These are phyloP conservation scores for Drosophila albomicans DNA, from an alignment of 1,140 invertebrate species.

Conservation along the genomic window DNA sequence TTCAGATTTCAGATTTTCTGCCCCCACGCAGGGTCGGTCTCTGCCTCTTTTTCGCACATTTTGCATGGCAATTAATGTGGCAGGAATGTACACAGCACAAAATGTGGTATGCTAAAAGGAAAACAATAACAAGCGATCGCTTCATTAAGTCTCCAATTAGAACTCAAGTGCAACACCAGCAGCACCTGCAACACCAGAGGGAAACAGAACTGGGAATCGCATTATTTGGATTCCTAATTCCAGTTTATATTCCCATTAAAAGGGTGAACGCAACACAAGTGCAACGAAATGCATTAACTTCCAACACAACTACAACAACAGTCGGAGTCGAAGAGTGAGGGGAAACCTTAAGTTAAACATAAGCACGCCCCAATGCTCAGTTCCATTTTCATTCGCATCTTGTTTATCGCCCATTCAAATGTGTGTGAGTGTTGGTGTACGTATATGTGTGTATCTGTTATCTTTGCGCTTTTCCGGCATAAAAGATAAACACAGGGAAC, in stretches of 20 bases:
- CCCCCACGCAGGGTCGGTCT: neutral
- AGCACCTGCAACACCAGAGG: neutral
- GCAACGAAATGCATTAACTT: slow-evolving; percentile 67
- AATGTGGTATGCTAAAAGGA: slow-evolving; percentile 18
- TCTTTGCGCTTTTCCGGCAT: slow-evolving; percentile 73
- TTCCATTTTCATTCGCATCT: slow-evolving; percentile 48
- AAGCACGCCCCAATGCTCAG: slow-evolving; percentile 69
- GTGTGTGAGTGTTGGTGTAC: slow-evolving; percentile 7
- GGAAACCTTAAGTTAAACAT: slow-evolving; percentile 65
- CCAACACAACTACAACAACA: slow-evolving; percentile 29
- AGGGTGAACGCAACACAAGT: slow-evolving; percentile 52
- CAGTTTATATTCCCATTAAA: slow-evolving; percentile 63
- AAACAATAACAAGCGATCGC: slow-evolving; percentile 22
- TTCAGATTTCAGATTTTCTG: neutral
- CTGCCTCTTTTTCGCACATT: neutral
- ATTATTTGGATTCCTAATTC: slow-evolving; percentile 57
- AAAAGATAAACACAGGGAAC: slow-evolving; percentile 69
- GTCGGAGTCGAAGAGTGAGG: slow-evolving; percentile 6
- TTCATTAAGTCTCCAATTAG: slow-evolving; percentile 49
- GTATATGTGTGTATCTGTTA: slow-evolving; percentile 47
- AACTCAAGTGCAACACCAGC: slow-evolving; percentile 49
- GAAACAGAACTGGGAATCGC: slow-evolving; percentile 24
- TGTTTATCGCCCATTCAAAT: slow-evolving; percentile 26
- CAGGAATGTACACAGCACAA: slow-evolving; percentile 24
- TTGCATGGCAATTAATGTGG: slow-evolving; percentile 32